Evolutionary conservation across 1,140 invertebrate genomes (phyloP).

Genomic region (Fopius arisanus): DNA sequence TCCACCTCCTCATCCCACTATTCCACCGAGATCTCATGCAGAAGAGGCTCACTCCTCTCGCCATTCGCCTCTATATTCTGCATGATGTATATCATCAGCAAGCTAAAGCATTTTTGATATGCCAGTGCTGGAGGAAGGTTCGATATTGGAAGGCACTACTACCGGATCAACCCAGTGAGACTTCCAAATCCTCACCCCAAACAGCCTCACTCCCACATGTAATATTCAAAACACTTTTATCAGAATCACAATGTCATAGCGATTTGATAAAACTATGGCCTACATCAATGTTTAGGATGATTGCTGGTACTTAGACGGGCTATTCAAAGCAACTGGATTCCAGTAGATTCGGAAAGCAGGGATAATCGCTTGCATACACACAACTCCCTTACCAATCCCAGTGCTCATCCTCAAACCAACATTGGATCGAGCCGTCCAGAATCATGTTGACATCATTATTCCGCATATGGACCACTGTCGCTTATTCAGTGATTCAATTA

Average conservation of each 20-base stretch:
- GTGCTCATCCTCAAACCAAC: background rate
- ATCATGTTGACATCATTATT: constrained; percentile 19
- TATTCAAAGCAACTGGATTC: background rate
- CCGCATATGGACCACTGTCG: constrained; percentile 25
- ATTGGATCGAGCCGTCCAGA: background rate
- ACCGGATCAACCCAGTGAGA: background rate
- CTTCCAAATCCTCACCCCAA: background rate
- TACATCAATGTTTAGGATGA: background rate
- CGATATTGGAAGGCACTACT: background rate
- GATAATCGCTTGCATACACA: background rate
- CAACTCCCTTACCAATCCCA: background rate
- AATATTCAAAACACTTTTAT: background rate
- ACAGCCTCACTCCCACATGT: background rate
- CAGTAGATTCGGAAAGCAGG: background rate
- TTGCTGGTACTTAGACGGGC: background rate
- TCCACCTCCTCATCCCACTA: background rate
- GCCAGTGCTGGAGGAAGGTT: background rate
- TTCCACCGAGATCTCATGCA: background rate
- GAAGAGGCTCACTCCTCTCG: background rate
- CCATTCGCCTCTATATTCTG: background rate
- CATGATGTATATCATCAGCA: background rate
- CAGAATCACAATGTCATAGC: background rate
- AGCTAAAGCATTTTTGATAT: constrained; percentile 26
- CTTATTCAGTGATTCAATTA: constrained; percentile 28
- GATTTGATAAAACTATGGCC: background rate